Conservation (phyloP, 1,140 invertebrate species). For the Dendroctonus valens region DNA sequence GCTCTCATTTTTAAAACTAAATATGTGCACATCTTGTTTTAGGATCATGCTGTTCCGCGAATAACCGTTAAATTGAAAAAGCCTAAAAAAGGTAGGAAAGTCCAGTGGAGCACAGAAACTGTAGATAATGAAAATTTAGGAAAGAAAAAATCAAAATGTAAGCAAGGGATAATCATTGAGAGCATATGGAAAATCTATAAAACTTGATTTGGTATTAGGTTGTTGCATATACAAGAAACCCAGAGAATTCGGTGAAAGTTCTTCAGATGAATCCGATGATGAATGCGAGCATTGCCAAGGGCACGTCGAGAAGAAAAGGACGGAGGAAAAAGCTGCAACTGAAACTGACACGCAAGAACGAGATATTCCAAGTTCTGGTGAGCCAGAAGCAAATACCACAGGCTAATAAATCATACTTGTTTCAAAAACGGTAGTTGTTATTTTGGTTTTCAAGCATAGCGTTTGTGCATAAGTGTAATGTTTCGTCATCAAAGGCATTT, state of each 20-base stretch:
- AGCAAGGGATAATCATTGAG: slow-evolving; percentile 43
- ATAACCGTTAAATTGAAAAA: slow-evolving; percentile 73
- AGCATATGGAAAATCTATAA: neutral
- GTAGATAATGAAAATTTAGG: slow-evolving; percentile 92
- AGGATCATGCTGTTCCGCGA: slow-evolving; percentile 58
- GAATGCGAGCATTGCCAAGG: slow-evolving; percentile 86
- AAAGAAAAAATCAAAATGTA: slow-evolving; percentile 94
- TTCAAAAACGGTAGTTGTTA: too few relatives aligned
- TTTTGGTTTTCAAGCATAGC: too few relatives aligned
- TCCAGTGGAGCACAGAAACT: slow-evolving; percentile 83
- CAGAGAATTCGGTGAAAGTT: slow-evolving; percentile 76
- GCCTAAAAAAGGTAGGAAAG: slow-evolving; percentile 72
- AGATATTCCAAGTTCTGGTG: slow-evolving; percentile 4
- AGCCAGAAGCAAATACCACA: neutral
- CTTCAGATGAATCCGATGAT: slow-evolving; percentile 68
- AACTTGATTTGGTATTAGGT: slow-evolving; percentile 56
- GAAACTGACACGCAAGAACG: slow-evolving; percentile 6
- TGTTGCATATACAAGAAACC: slow-evolving; percentile 89
- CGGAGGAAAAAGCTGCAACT: slow-evolving; percentile 43
- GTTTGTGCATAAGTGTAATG: too few relatives aligned
- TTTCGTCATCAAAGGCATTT: too few relatives aligned
- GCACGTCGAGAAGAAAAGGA: slow-evolving; percentile 71
- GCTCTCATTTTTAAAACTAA: too few relatives aligned
- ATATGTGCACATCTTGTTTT: slow-evolving; percentile 23
- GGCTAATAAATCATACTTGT: neutral